A percentile compares a stretch with the other conserved stretches of the same genome.
phyloP scores from a whole-genome alignment of 2,888 invertebrate genomes.

The Orthonevra nobilis region DNA sequence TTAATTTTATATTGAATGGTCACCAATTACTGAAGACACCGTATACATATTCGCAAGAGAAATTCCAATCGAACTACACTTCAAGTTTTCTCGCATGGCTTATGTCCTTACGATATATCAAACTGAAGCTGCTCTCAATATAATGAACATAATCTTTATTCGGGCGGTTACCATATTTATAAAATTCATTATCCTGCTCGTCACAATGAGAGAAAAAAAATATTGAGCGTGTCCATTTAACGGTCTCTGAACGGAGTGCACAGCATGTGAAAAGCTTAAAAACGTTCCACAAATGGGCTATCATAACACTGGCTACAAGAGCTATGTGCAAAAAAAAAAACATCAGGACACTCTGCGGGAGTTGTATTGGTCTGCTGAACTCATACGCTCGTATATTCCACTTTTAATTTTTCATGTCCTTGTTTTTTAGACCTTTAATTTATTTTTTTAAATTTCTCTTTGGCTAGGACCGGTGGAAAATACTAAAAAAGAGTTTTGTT shows the following conservation, averaged over 20 bases:
- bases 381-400: not conserved
- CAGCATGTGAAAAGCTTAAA: slow-evolving; percentile 25
- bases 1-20: too few species aligned
- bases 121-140: too few species aligned
- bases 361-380: slow-evolving; percentile 1
- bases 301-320: slow-evolving; percentile 8
- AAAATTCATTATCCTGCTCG: too few species aligned
- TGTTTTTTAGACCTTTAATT: not conserved
- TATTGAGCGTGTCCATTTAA: slow-evolving; percentile 26
- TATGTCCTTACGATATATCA: too few species aligned
- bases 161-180: too few species aligned
- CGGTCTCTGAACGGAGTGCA: slow-evolving; percentile 8
- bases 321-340: slow-evolving; percentile 3
- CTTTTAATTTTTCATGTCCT: not conserved
- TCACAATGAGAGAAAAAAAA: too few species aligned
- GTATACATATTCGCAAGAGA: too few species aligned
- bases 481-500: slow-evolving; percentile 4
- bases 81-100: too few species aligned
- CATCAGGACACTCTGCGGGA: not conserved
- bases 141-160: too few species aligned
- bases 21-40: too few species aligned
- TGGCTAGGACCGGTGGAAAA: slow-evolving; percentile 17
- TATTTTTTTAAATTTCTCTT: slow-evolving; percentile 6
- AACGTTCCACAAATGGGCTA: slow-evolving; percentile 5
- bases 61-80: too few species aligned